Evolutionary conservation across 1,140 invertebrate genomes (phyloP).

Genomic region (Drosophila mojavensis): DNA sequence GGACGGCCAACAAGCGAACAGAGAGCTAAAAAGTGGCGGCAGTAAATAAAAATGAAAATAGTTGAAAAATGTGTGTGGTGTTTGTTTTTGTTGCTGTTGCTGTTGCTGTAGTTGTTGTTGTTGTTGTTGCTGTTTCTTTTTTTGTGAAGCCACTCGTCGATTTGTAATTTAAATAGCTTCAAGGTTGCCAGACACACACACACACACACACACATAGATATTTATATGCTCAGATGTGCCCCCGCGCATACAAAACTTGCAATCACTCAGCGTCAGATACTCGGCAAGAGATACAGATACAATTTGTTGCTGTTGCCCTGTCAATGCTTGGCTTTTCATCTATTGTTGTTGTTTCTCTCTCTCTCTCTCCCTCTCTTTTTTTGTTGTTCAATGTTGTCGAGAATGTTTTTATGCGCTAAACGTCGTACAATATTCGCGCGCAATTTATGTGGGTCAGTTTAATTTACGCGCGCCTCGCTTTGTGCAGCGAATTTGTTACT

Average conservation of each 20-base stretch:
- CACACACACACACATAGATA: constrained; percentile 20
- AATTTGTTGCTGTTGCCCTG: constrained; percentile 29
- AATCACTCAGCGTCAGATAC: constrained; percentile 63
- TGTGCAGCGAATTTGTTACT: constrained; percentile 37
- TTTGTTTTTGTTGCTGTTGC: constrained; percentile 22
- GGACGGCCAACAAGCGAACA: not conserved
- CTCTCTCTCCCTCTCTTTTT: no score
- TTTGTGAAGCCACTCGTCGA: constrained; percentile 55
- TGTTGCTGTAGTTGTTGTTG: constrained; percentile 37
- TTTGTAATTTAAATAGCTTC: constrained; percentile 83
- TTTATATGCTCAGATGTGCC: constrained; percentile 47
- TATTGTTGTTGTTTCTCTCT: constrained; percentile 7
- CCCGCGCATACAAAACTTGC: constrained; percentile 67
- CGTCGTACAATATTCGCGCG: constrained; percentile 65
- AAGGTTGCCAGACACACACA: constrained; percentile 66
- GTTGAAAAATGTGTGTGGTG: constrained; percentile 65
- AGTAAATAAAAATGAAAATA: constrained; percentile 81
- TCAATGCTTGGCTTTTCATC: constrained; percentile 20
- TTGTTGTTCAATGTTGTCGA: constrained; percentile 1
- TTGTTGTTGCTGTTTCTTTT: constrained; percentile 35
- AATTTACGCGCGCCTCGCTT: constrained; percentile 68
- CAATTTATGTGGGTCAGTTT: constrained; percentile 81
- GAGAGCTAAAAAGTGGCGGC: constrained; percentile 71
- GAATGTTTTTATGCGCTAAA: constrained; percentile 66
- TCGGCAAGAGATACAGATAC: constrained; percentile 59